phyloP scores from a whole-genome alignment of 2,113 vertebrate genomes.

The Polypterus senegalus region DNA sequence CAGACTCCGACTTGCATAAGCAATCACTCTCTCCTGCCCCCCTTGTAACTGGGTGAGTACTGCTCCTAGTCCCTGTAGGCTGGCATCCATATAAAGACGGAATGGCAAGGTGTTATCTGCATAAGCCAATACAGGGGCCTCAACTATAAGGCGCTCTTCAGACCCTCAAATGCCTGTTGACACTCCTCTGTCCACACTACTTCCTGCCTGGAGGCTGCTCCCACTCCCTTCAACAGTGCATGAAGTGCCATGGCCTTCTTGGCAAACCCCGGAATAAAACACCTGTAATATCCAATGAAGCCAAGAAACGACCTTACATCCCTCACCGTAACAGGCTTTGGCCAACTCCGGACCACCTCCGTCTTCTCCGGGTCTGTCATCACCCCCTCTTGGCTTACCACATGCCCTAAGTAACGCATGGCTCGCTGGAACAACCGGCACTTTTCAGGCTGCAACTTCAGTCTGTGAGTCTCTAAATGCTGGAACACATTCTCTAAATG shows the following conservation, averaged over 20 bases:
- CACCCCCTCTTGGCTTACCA: background rate
- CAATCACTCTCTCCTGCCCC: background rate
- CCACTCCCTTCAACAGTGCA: background rate
- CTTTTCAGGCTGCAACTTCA: conserved; percentile 7
- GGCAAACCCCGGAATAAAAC: background rate
- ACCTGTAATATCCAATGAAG: background rate
- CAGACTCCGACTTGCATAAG: background rate
- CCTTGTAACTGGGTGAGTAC: background rate
- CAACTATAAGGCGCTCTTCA: background rate
- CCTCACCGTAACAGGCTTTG: background rate
- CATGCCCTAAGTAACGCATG: background rate
- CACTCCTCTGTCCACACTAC: background rate
- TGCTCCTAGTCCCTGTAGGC: background rate
- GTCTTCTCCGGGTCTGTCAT: conserved; percentile 1
- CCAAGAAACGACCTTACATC: background rate
- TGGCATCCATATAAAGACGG: conserved; percentile 1
- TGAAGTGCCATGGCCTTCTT: background rate
- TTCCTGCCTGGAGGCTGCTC: background rate
- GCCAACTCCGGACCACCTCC: background rate
- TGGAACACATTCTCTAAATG: background rate
- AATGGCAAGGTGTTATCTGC: background rate
- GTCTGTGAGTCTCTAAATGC: background rate
- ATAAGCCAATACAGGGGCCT: background rate
- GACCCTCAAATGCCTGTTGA: background rate
- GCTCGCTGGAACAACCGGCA: background rate